Conservation (phyloP, 1,140 invertebrate species). For the Schmidtea mediterranea region DNA sequence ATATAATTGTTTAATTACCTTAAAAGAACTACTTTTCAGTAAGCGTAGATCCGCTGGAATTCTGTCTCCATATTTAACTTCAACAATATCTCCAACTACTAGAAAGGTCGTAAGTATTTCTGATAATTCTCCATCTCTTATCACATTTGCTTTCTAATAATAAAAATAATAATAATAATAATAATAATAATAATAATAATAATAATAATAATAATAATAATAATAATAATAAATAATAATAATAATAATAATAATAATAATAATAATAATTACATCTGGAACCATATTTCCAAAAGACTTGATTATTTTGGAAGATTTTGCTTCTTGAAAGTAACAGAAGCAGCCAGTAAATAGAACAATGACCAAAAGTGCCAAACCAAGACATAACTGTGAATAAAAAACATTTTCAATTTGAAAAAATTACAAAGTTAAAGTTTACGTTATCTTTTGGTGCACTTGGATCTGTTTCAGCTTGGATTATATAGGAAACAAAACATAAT, state of each 20-base stretch:
- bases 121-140: constrained; percentile 68
- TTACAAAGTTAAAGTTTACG: constrained; percentile 15
- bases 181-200: no score
- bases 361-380: constrained; percentile 21
- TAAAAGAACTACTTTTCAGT: constrained; percentile 39
- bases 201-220: no score
- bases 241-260: no score
- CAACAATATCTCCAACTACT: constrained; percentile 50
- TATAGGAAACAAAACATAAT: constrained; percentile 81
- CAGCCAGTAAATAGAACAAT: constrained; percentile 26
- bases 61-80: constrained; percentile 49
- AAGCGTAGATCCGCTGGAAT: constrained; percentile 56
- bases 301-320: constrained; percentile 46
- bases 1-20: no score
- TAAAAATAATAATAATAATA: no score
- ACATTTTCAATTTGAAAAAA: not conserved
- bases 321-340: constrained; percentile 28
- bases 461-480: constrained; percentile 56
- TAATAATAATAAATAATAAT: no score
- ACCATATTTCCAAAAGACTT: constrained; percentile 36
- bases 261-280: constrained; percentile 3
- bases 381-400: constrained; percentile 13
- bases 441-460: constrained; percentile 68
- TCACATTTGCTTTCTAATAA: constrained; percentile 60
- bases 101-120: constrained; percentile 41